phyloP scores from a whole-genome alignment of 2,888 invertebrate genomes.

The Drosophila cognata region DNA sequence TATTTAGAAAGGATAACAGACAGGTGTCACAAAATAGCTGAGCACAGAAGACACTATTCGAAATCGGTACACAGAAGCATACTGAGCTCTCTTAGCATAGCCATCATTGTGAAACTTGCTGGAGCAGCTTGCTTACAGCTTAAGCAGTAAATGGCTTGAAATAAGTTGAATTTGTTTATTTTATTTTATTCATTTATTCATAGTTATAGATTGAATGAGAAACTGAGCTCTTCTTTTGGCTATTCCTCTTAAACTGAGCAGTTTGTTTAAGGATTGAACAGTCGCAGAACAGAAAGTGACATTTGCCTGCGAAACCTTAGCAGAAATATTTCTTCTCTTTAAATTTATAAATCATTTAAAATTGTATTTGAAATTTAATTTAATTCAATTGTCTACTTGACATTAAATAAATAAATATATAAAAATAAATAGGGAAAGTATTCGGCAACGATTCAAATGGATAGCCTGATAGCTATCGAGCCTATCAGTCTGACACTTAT shows the following conservation, averaged over 20 bases:
- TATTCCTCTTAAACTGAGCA: background rate
- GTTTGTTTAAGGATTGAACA: background rate
- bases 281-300: background rate
- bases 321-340: too few species aligned
- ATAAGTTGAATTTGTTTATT: background rate
- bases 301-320: background rate
- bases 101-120: background rate
- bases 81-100: background rate
- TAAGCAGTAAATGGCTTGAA: background rate
- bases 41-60: background rate
- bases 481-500: background rate
- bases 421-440: too few species aligned
- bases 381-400: too few species aligned
- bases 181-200: too few species aligned
- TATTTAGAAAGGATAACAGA: slow-evolving; percentile 1
- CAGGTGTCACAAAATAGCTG: background rate
- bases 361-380: too few species aligned
- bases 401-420: too few species aligned
- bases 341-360: too few species aligned
- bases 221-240: background rate
- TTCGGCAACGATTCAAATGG: too few species aligned
- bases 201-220: too few species aligned
- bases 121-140: background rate
- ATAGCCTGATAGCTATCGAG: too few species aligned
- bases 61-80: background rate